Evolutionary conservation across 2,797 vertebrate species (phyloP).

Genomic region (Tapirus indicus): DNA sequence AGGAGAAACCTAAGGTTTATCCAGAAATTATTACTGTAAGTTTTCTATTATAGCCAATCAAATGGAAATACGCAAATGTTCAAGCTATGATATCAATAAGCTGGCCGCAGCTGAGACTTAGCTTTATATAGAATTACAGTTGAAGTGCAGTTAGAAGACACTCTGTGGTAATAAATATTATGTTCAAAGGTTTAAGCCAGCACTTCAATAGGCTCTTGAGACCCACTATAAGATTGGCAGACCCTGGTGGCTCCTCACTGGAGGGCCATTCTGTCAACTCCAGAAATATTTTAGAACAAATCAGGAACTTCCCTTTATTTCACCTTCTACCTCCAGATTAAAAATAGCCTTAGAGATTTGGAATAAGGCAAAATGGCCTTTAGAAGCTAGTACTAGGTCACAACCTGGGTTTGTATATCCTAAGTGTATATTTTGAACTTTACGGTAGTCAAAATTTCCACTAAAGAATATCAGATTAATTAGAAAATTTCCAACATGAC

Average conservation of each 20-base stretch:
- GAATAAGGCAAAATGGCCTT: conserved; percentile 56
- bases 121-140: conserved; percentile 44
- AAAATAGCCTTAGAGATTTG: conserved; percentile 60
- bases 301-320: conserved; percentile 62
- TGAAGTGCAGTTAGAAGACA: conserved; percentile 67
- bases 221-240: conserved; percentile 35
- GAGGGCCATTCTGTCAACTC: conserved; percentile 58
- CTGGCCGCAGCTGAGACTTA: not conserved
- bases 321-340: conserved; percentile 43
- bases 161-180: conserved; percentile 66
- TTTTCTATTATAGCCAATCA: not conserved
- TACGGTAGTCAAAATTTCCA: conserved; percentile 24
- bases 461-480: conserved; percentile 58
- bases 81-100: not conserved
- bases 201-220: conserved; percentile 62
- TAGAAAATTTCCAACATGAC: conserved; percentile 37
- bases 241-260: conserved; percentile 20
- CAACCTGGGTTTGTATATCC: conserved; percentile 39
- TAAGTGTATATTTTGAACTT: conserved; percentile 51
- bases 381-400: not conserved
- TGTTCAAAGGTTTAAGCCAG: conserved; percentile 50
- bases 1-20: not conserved
- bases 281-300: conserved; percentile 65
- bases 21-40: not conserved
- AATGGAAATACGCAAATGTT: conserved; percentile 46